These are phyloP conservation scores for Montipora efflorescens DNA, from an alignment of 64 coral and sea anemone species.

Conservation along the genomic window DNA sequence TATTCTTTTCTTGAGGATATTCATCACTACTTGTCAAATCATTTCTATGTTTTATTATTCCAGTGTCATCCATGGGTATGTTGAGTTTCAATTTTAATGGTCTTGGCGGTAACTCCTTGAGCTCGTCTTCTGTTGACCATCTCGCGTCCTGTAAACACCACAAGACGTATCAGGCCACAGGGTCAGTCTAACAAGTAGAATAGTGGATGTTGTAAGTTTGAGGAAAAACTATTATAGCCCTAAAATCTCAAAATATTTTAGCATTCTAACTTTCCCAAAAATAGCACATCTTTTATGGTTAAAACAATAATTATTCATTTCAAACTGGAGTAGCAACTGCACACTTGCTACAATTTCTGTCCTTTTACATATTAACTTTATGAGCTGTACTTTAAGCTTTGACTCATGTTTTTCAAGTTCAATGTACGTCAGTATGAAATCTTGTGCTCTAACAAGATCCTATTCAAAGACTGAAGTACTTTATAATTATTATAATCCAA, in stretches of 20 bases:
- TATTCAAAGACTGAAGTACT: no score
- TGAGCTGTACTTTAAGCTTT: no score
- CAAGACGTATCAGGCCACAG: conserved; percentile 43
- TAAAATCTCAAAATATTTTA: background rate
- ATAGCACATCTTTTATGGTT: no score
- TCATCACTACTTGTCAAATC: conserved; percentile 56
- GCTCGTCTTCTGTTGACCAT: background rate
- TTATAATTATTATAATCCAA: no score
- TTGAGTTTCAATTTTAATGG: background rate
- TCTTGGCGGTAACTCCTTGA: background rate
- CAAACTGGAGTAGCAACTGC: no score
- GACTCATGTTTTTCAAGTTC: no score
- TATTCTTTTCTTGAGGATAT: conserved; percentile 20
- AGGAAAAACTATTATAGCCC: background rate
- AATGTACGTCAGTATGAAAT: no score
- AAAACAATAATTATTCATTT: no score
- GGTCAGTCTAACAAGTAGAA: conserved; percentile 44
- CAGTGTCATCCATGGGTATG: background rate
- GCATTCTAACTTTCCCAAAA: no score
- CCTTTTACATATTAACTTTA: no score
- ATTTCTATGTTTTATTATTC: background rate
- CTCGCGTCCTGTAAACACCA: conserved; percentile 45
- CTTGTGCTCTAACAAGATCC: no score
- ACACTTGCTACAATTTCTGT: no score
- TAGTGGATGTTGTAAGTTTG: conserved; percentile 44